Evolutionary conservation across 2,113 vertebrate genomes (phyloP), one percentile per base, ranked within the genome.

Genomic region (Circaetus cinerascens): DNA sequence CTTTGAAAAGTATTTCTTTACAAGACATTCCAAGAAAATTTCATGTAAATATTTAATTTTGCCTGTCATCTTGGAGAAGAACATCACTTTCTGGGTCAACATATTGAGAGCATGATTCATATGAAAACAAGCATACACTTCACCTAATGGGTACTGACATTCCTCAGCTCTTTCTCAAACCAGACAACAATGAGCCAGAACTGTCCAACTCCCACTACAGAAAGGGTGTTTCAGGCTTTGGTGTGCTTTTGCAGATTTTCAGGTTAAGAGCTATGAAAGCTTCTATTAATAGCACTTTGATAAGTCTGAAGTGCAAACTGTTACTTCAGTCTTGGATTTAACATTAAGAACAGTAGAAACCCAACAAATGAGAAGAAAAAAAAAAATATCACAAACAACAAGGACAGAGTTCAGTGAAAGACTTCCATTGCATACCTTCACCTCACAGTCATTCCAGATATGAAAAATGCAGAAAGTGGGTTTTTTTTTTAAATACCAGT

Each of bases 11-110:
- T 50, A 34, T 56, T 85, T 81, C 45, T 83, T 89, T 78, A 75
- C 45, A 91, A 93, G 73, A 82, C 64, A 94, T 89, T 81, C 48
- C 80, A 74, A 56, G 23, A 79, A 76, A 41, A 22, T n/a, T 66
- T 79, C 68, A 88, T 5, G 86, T 71, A 89, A 94, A 84, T 93
- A 92, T 38, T 97, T 96, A 95, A 95, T 97, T 96, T 94, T 80
- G 76, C 86, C 86, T 89, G 73, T 78, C 84, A 82, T 78, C 57
- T 67, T 77, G 43, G 83, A 90, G 48, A 94, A 90, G 27, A 93
- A 57, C 55, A 88, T 34, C 38, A 72, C 27, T 85, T 84, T 80
- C 59, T 60, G 43, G 60, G 73, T 89, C 63, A 89, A 89, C 46
- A 89, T 51, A 85, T 2, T n/a, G n/a, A 82, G 23, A 62, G 14